A percentile compares a stretch with the other conserved stretches of the same genome.
Evolutionary conservation across 2,888 invertebrate species (phyloP).

Genomic region (Onthophagus sagittarius): DNA sequence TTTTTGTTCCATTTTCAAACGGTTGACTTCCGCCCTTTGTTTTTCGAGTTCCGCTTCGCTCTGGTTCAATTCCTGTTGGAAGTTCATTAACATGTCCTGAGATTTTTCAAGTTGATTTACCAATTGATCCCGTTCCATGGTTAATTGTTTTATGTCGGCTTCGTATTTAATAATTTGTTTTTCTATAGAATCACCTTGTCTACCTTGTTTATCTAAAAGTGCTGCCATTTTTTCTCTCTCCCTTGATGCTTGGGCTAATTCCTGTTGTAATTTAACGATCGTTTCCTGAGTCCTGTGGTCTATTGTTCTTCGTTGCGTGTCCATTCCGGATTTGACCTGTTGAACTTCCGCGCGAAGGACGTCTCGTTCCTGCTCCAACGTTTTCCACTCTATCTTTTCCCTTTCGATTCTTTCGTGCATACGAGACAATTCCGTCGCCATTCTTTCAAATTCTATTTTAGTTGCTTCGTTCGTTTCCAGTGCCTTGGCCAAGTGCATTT

Average conservation of each 20-base stretch:
- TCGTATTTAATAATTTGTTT: slow-evolving; percentile 83
- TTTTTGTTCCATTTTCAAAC: slow-evolving; percentile 68
- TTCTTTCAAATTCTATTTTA: slow-evolving; percentile 79
- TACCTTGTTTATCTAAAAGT: slow-evolving; percentile 73
- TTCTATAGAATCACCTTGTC: slow-evolving; percentile 77
- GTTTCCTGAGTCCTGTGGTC: slow-evolving; percentile 71
- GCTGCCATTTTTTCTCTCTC: slow-evolving; percentile 76
- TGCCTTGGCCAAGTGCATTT: slow-evolving; percentile 77
- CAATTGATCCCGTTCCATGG: slow-evolving; percentile 81
- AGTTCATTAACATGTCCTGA: slow-evolving; percentile 88
- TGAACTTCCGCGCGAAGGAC: slow-evolving; percentile 65
- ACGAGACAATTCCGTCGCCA: slow-evolving; percentile 76
- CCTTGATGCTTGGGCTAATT: slow-evolving; percentile 65
- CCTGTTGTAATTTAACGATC: slow-evolving; percentile 67
- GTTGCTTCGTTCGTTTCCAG: slow-evolving; percentile 79
- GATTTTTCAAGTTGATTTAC: slow-evolving; percentile 88
- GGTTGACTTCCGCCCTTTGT: slow-evolving; percentile 73
- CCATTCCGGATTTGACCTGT: slow-evolving; percentile 60
- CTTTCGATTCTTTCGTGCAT: slow-evolving; percentile 78
- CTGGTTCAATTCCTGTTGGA: slow-evolving; percentile 84
- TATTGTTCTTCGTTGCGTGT: slow-evolving; percentile 61
- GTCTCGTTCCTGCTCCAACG: slow-evolving; percentile 71
- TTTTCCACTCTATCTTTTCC: slow-evolving; percentile 65
- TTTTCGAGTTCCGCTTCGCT: slow-evolving; percentile 79
- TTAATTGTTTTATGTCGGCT: slow-evolving; percentile 79